These are phyloP conservation scores for Scaptomyza montana DNA, from an alignment of 1,140 invertebrate species.

Conservation along the genomic window DNA sequence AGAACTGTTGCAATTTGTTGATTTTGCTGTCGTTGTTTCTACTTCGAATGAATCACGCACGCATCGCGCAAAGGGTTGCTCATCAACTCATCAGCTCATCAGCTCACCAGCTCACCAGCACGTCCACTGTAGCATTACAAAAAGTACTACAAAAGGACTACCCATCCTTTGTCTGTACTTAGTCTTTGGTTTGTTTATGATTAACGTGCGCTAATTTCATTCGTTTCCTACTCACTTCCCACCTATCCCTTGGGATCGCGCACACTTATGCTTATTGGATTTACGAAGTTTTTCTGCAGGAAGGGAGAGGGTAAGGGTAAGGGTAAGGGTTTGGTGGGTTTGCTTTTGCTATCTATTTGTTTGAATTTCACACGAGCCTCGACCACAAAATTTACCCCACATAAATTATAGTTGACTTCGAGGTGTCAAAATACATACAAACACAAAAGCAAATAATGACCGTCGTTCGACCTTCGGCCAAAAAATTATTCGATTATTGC, in stretches of 20 bases:
- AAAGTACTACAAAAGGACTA: neutral
- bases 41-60: slow-evolving; percentile 13
- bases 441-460: slow-evolving; percentile 20
- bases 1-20: slow-evolving; percentile 80
- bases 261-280: slow-evolving; percentile 77
- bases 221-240: slow-evolving; percentile 62
- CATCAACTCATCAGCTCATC: slow-evolving; percentile 9
- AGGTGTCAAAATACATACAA: slow-evolving; percentile 70
- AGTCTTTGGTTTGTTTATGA: slow-evolving; percentile 71
- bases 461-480: slow-evolving; percentile 27
- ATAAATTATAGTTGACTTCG: slow-evolving; percentile 62
- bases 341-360: slow-evolving; percentile 44
- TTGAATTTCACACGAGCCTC: slow-evolving; percentile 59
- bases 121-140: slow-evolving; percentile 11
- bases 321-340: neutral
- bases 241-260: slow-evolving; percentile 51
- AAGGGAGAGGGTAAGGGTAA: too few relatives aligned
- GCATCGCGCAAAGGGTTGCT: slow-evolving; percentile 50
- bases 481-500: slow-evolving; percentile 59
- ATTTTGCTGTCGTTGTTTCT: slow-evolving; percentile 28
- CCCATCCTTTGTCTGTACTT: neutral
- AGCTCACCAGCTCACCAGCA: slow-evolving; percentile 8
- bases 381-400: slow-evolving; percentile 43
- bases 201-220: slow-evolving; percentile 80
- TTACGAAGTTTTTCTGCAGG: slow-evolving; percentile 13